phyloP scores from a whole-genome alignment of 2,113 vertebrate species.

The Myrmophylax atrothorax region DNA sequence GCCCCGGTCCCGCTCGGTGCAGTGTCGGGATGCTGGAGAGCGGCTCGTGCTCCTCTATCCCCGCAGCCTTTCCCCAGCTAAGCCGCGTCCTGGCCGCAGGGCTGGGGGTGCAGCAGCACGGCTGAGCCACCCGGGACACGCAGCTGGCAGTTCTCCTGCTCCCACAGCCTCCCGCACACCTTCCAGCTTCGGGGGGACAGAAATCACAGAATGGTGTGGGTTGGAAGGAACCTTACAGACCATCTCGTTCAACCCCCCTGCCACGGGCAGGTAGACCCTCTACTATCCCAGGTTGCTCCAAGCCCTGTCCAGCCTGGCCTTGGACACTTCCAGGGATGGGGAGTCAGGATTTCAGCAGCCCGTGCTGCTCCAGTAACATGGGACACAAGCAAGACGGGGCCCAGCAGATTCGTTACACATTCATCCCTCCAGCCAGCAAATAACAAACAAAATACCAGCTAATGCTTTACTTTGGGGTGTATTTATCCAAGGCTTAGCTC shows the following conservation, averaged over 20 bases:
- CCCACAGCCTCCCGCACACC: accelerated
- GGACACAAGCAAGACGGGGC: background rate
- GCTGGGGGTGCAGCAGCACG: background rate
- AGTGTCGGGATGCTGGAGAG: background rate
- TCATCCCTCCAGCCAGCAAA: background rate
- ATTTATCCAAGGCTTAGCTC: background rate
- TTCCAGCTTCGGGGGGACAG: background rate
- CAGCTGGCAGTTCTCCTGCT: background rate
- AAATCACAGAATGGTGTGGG: accelerated
- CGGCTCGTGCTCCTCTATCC: background rate
- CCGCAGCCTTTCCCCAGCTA: background rate
- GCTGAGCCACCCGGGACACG: background rate
- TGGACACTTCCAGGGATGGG: background rate
- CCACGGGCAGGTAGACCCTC: background rate
- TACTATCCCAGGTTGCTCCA: background rate
- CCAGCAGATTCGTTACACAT: background rate
- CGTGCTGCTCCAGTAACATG: accelerated
- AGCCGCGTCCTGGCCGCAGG: background rate
- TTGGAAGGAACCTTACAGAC: background rate
- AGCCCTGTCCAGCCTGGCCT: background rate
- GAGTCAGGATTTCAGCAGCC: background rate
- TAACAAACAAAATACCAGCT: background rate
- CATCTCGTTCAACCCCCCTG: background rate
- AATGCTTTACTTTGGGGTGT: background rate
- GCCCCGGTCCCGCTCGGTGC: background rate